Conservation (phyloP, 2,113 vertebrate species). For the Myrmecobius fasciatus region DNA sequence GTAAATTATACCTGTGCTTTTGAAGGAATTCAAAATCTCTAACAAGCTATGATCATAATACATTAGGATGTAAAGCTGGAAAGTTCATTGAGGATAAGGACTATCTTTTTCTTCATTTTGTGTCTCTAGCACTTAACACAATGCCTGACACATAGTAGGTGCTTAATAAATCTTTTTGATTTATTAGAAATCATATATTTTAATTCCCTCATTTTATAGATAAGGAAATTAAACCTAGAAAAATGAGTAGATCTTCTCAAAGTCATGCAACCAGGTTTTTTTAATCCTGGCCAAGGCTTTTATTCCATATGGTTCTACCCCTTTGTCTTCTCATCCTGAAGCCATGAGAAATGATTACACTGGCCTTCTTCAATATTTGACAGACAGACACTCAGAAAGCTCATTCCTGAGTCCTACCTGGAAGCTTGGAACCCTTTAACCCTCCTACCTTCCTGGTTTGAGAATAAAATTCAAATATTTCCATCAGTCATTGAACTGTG, state of each 20-base stretch:
- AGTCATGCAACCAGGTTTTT: not conserved
- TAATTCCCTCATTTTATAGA: not conserved
- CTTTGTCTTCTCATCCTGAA: not conserved
- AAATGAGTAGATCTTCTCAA: not conserved
- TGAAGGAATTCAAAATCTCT: constrained; percentile 15
- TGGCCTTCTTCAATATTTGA: not conserved
- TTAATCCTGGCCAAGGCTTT: not conserved
- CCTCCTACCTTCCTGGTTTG: not conserved
- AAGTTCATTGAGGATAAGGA: not conserved
- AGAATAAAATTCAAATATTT: not conserved
- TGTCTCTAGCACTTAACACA: not conserved
- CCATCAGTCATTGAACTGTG: not conserved
- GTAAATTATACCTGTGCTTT: not conserved
- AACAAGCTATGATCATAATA: not conserved
- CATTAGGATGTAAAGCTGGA: not conserved
- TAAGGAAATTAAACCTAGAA: not conserved
- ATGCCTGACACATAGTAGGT: not conserved
- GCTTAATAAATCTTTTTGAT: not conserved
- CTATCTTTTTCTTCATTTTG: not conserved
- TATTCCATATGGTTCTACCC: not conserved
- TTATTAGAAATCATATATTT: not conserved
- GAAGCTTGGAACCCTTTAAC: not conserved
- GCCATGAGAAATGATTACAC: not conserved
- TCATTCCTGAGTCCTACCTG: not conserved
- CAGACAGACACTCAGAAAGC: not conserved